phyloP scores from a whole-genome alignment of 2,113 vertebrate genomes.

The Budorcas taxicolor region DNA sequence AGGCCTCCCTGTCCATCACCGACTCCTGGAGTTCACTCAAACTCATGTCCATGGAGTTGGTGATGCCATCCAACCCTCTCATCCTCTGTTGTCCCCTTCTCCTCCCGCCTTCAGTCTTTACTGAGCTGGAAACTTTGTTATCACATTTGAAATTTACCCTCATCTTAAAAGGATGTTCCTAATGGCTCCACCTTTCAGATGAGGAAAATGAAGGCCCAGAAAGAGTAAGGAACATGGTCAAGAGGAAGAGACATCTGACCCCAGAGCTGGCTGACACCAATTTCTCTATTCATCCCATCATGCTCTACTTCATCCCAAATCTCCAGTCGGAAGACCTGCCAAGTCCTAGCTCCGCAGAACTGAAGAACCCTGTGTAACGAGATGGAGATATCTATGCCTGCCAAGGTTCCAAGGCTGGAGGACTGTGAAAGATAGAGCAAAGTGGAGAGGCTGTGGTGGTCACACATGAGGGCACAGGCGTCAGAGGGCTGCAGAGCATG shows the following conservation, averaged over 20 bases:
- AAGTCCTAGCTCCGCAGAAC: not conserved
- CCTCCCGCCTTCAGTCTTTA: accelerated
- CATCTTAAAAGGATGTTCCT: not conserved
- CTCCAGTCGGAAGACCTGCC: not conserved
- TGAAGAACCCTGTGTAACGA: not conserved
- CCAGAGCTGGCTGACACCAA: not conserved
- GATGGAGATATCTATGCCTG: not conserved
- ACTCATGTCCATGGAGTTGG: not conserved
- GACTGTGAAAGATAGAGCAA: not conserved
- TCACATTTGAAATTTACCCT: not conserved
- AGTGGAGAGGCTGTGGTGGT: not conserved
- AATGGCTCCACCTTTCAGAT: not conserved
- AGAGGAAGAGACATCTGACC: not conserved
- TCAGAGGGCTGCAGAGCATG: not conserved
- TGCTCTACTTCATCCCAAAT: not conserved
- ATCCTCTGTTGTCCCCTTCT: not conserved
- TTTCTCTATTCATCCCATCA: not conserved
- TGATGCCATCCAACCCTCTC: not conserved
- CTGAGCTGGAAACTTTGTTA: not conserved
- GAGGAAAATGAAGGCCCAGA: not conserved
- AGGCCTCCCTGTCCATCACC: not conserved
- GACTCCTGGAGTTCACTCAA: not conserved
- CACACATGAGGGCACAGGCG: not conserved
- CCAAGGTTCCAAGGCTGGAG: not conserved
- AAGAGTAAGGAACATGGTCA: not conserved